Evolutionary conservation across 2,888 invertebrate species (phyloP).

Genomic region (Erebia epiphron): DNA sequence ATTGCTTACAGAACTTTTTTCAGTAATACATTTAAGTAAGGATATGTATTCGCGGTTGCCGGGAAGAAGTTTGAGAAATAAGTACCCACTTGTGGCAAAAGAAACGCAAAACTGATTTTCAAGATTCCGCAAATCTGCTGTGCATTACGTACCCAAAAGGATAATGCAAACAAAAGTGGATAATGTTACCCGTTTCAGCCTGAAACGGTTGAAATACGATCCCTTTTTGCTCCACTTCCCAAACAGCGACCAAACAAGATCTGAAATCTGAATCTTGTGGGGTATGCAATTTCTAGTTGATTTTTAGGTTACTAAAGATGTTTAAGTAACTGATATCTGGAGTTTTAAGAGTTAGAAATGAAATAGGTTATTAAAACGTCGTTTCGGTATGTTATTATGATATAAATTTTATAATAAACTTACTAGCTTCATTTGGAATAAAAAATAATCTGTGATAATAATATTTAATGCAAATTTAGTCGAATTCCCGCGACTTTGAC

Average conservation of each 20-base stretch:
- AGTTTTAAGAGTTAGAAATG: too few relatives aligned
- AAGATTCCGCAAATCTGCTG: constrained; percentile 16
- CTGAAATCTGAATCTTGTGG: constrained; percentile 21
- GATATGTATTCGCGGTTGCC: not conserved
- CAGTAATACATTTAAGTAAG: too few relatives aligned
- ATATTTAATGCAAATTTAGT: too few relatives aligned
- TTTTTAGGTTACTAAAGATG: not conserved
- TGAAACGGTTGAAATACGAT: constrained; percentile 39
- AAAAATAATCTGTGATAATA: too few relatives aligned
- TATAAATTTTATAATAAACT: too few relatives aligned
- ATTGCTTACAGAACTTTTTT: too few relatives aligned
- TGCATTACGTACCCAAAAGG: constrained; percentile 40
- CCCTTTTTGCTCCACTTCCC: constrained; percentile 42
- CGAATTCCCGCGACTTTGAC: too few relatives aligned
- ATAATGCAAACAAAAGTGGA: constrained; percentile 50
- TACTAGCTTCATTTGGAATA: too few relatives aligned
- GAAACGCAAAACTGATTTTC: not conserved
- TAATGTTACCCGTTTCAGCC: constrained; percentile 46
- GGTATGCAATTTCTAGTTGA: constrained; percentile 2
- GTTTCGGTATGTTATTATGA: too few relatives aligned
- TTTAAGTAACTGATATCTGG: too few relatives aligned
- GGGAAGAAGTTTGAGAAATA: not conserved
- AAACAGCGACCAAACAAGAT: constrained; percentile 41
- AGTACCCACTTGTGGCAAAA: too few relatives aligned
- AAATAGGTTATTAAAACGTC: too few relatives aligned